Conservation (phyloP, 2,797 vertebrate species). For the Clarias fuscus region DNA sequence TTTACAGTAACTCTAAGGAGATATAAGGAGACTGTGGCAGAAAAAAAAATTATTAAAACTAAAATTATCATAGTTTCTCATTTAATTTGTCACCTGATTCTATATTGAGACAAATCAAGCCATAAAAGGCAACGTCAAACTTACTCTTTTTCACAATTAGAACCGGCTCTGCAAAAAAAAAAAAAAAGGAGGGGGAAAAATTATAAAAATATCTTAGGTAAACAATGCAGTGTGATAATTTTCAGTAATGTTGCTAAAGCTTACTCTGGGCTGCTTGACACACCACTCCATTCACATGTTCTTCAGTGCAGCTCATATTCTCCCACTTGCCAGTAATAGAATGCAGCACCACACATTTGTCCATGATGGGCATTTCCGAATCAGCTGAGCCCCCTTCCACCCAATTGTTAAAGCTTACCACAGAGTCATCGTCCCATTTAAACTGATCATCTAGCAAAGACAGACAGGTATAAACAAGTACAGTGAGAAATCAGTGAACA, state of each 20-base stretch:
- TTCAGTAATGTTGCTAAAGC: constrained; percentile 36
- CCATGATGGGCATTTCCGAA: constrained; percentile 63
- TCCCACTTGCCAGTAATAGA: constrained; percentile 79
- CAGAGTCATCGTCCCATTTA: constrained; percentile 76
- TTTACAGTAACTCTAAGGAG: background rate
- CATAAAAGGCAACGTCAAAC: constrained; percentile 44
- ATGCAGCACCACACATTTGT: constrained; percentile 80
- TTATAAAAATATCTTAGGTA: background rate
- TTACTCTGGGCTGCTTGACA: constrained; percentile 79
- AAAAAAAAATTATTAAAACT: too few species aligned
- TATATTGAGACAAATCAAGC: background rate
- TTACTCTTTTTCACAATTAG: constrained; percentile 63
- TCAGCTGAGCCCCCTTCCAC: constrained; percentile 57
- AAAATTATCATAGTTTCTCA: background rate
- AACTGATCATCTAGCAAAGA: constrained; percentile 72
- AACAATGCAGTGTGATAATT: background rate
- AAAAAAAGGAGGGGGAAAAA: background rate
- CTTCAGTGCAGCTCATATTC: constrained; percentile 74
- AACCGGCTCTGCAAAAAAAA: constrained; percentile 57
- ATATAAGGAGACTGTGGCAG: background rate
- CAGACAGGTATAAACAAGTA: constrained; percentile 2
- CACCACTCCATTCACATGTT: constrained; percentile 76
- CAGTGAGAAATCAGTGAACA: background rate
- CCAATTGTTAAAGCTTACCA: constrained; percentile 80
- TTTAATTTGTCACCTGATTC: background rate